Evolutionary conservation across 1,140 invertebrate species (phyloP), one percentile per base, ranked within the genome.

Genomic region (Drosophila erecta): DNA sequence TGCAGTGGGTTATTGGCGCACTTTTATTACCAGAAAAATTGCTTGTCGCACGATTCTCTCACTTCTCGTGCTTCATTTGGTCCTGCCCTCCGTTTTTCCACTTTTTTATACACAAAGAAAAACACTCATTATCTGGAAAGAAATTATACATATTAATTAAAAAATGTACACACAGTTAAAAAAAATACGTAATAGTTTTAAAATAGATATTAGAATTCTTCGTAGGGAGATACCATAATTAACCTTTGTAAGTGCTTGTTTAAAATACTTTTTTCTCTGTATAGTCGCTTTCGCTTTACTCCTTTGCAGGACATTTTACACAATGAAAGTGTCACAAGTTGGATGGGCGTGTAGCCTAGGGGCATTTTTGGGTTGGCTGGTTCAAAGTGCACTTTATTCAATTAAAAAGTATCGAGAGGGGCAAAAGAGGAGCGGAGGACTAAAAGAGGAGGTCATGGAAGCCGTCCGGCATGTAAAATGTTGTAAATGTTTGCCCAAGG

Each of bases 321-420:
- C 84, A 86, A 79, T 76, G 67, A 89, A 89, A 89, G 79, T 87
- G 83, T 87, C 79, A 89, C 79, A 89, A 87, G 79, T 78, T 87
- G 81, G 46, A 66, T 41, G 65, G 38, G 60, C 49, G 40, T 57
- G 67, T 41, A 27, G 44, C 33, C 37, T 46, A 8, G 35, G 20
- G 54, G 35, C 37, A 43, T 40, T 40, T 62, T 64, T 30, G 56
- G 50, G 44, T 61, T 69, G 50, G 57, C 33, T 43, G 69, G 70
- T 47, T 61, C 58, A 76, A 83, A 87, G 83, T 87, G 83, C 83
- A 87, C 84, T 86, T 86, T 76, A 86, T 86, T 87, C 83, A 86
- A 86, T 86, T 86, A 86, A 79, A 76, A 75, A 87, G 76, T 72
- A 76, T 75, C 65, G 69, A 75, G 60, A 47, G 41, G 41, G 41